A percentile compares a stretch with the other conserved stretches of the same genome.
Evolutionary conservation across 2,888 invertebrate genomes (phyloP).

Genomic region (Choreutis nemorana): DNA sequence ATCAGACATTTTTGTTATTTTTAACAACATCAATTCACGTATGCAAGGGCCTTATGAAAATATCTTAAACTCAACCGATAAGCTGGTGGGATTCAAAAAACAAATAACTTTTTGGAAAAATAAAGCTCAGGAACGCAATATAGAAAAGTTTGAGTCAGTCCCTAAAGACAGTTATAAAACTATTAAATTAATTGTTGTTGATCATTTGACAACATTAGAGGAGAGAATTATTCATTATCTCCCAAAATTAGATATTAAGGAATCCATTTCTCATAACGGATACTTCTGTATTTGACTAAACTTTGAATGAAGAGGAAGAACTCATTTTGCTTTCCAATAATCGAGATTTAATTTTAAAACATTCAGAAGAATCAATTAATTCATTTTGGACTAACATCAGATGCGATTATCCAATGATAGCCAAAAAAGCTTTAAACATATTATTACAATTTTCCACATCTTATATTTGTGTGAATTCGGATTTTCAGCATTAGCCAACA

Average conservation of each 20-base stretch:
- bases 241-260: conserved; percentile 7
- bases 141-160: conserved; percentile 7
- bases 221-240: conserved; percentile 6
- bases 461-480: no score
- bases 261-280: conserved; percentile 6
- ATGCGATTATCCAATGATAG: conserved; percentile 3
- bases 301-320: conserved; percentile 7
- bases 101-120: conserved; percentile 9
- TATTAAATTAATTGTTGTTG: conserved; percentile 9
- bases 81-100: conserved; percentile 9
- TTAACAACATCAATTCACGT: conserved; percentile 9
- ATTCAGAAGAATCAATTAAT: conserved; percentile 7
- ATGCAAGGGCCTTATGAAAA: conserved; percentile 9
- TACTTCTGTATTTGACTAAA: conserved; percentile 7
- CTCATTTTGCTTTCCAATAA: conserved; percentile 8
- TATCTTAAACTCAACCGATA: conserved; percentile 9
- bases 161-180: conserved; percentile 8
- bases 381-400: conserved; percentile 7
- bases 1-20: conserved; percentile 7
- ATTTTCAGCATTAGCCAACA: no score
- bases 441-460: no score
- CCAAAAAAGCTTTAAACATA: no score
- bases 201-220: no score
- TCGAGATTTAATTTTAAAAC: no score
- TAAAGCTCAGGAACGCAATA: conserved; percentile 7